These are phyloP conservation scores for Noctua comes DNA, from an alignment of 2,888 invertebrate species.

Conservation along the genomic window DNA sequence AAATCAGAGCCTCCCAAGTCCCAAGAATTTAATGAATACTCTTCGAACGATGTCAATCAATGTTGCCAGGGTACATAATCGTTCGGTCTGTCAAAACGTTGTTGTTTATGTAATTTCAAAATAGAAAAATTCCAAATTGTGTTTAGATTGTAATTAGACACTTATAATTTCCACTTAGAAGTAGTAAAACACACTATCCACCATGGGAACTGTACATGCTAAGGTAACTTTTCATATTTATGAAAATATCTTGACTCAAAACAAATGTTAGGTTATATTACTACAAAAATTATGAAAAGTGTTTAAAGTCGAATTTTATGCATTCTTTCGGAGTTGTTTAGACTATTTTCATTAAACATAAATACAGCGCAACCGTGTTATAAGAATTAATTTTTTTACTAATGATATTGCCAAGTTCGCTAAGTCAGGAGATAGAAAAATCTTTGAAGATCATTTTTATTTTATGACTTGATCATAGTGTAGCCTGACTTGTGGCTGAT, in stretches of 20 bases:
- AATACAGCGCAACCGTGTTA: background rate
- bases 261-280: slow-evolving; percentile 57
- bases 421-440: background rate
- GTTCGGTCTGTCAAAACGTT: slow-evolving; percentile 60
- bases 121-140: slow-evolving; percentile 76
- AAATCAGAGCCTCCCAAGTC: background rate
- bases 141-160: slow-evolving; percentile 45
- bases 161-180: slow-evolving; percentile 43
- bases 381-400: background rate
- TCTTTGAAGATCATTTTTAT: background rate
- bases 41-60: slow-evolving; percentile 31
- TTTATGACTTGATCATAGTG: too few relatives aligned
- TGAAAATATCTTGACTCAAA: slow-evolving; percentile 1
- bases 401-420: background rate
- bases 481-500: background rate
- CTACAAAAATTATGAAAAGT: slow-evolving; percentile 3
- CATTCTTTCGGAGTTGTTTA: background rate
- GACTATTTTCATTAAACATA: background rate
- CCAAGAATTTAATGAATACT: slow-evolving; percentile 2
- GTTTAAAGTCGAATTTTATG: background rate
- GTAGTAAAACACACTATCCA: slow-evolving; percentile 38
- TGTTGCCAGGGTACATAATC: slow-evolving; percentile 34
- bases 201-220: slow-evolving; percentile 85
- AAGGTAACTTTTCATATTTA: slow-evolving; percentile 75
- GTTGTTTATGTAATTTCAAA: slow-evolving; percentile 80